Evolutionary conservation across 2,113 vertebrate genomes (phyloP), one percentile per base, ranked within the genome.

Genomic region (Misgurnus anguillicaudatus): DNA sequence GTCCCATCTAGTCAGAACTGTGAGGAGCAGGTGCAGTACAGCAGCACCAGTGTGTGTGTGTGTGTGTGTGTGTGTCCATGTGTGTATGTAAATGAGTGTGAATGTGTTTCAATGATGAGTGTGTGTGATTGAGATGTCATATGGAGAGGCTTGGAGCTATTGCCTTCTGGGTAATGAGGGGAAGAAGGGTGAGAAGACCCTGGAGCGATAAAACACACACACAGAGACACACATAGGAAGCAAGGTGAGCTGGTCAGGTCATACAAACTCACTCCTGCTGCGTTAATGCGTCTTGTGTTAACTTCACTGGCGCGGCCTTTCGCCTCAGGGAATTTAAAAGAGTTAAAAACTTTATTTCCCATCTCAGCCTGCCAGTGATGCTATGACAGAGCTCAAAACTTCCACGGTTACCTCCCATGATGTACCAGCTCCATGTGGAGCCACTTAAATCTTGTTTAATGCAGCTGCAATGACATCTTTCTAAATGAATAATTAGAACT

Each of bases 401-500:
- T 51, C 48, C 13, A 5, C 24, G 70, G n/a, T 21, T 53, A 68
- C 42, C 6, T 19, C 4, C 9, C 4, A 8, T 36, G 17, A 1
- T 9, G 31, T 64, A 9, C 51, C 24, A 63, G n/a, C 42, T 24
- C 36, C 80, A 86, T 85, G 67, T 71, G 82, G 68, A 45, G 19
- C 53, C 65, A 53, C 84, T 90, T 87, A 84, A 83, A 80, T 68
- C 80, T 73, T 70, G 78, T 83, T 89, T 84, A 85, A 80, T 82
- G 80, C 38, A 64, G 48, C 80, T 79, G 68, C 67, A 61, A 80
- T 66, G 75, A 80, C 86, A 84, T 76, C 82, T 85, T 87, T 85
- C 80, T 86, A 84, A 88, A 88, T 88, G 88, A 87, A 85, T 82
- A 89, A 85, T 79, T 85, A 87, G 82, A 61, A 80, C 58, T 84